Evolutionary conservation across 2,888 invertebrate genomes (phyloP).

Genomic region (Ornithoptera priamus): DNA sequence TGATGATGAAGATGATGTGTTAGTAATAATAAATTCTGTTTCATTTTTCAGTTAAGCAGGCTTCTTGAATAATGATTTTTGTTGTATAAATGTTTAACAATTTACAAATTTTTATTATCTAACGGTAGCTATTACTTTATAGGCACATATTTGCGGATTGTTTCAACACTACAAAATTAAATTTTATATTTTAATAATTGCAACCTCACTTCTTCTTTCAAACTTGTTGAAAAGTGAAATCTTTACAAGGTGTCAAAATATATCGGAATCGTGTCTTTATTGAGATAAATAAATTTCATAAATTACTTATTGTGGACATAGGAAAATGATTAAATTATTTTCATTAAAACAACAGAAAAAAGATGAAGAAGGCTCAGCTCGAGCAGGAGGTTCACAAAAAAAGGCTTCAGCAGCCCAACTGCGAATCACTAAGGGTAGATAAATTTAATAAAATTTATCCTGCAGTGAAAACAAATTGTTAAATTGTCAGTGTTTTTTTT

Average conservation of each 20-base stretch:
- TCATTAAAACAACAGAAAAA: slow-evolving; percentile 99
- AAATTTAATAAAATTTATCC: slow-evolving; percentile 5
- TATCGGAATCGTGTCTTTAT: slow-evolving; percentile 62
- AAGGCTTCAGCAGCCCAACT: slow-evolving; percentile 98
- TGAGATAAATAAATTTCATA: slow-evolving; percentile 56
- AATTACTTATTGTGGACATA: slow-evolving; percentile 63
- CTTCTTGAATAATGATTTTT: no score
- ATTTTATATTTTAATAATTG: slow-evolving; percentile 14
- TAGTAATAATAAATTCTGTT: no score
- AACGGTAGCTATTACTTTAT: no score
- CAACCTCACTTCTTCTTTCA: slow-evolving; percentile 23
- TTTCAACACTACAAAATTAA: slow-evolving; percentile 5
- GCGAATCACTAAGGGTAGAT: slow-evolving; percentile 96
- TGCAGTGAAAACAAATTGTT: background rate
- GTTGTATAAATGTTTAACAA: no score
- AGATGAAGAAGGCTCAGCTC: slow-evolving; percentile 91
- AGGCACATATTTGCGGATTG: background rate
- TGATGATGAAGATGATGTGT: no score
- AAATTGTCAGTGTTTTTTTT: slow-evolving; percentile 1
- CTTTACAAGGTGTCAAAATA: slow-evolving; percentile 65
- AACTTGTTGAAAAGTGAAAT: slow-evolving; percentile 32
- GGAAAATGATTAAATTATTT: slow-evolving; percentile 97
- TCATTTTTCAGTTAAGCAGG: no score
- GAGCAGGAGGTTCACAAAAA: slow-evolving; percentile 86
- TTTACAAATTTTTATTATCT: no score